Percentiles rank a stretch among this genome's conserved stretches.
Conservation (phyloP, 30 jellyfish, hydroid and myxozoan genomes). For the Aurelia sp. region DNA sequence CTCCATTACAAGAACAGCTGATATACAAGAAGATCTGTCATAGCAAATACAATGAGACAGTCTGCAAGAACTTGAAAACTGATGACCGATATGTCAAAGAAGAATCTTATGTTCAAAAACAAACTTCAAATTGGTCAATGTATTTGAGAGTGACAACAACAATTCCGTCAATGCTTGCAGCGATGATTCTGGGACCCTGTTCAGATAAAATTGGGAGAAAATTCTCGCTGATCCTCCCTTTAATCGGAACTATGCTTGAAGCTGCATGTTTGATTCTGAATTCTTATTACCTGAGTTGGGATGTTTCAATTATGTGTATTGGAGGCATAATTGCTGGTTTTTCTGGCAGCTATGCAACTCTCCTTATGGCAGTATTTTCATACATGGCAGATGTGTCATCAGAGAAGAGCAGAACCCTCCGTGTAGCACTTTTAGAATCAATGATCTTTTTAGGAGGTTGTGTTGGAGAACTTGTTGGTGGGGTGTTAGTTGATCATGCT, state of each 20-base stretch:
- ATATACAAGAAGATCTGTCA: constrained; percentile 77
- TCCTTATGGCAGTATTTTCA: constrained; percentile 79
- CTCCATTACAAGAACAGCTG: constrained; percentile 78
- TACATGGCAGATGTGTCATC: constrained; percentile 87
- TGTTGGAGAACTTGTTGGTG: constrained; percentile 78
- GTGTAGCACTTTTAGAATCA: constrained; percentile 79
- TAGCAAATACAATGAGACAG: constrained; percentile 61
- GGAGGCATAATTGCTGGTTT: constrained; percentile 76
- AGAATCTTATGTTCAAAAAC: constrained; percentile 66
- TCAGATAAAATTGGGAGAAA: constrained; percentile 97
- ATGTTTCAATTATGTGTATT: constrained; percentile 54
- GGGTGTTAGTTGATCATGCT: constrained; percentile 67
- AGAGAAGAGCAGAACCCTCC: constrained; percentile 70
- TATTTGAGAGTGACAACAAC: constrained; percentile 72
- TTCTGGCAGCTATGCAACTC: constrained; percentile 85
- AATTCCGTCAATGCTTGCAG: constrained; percentile 78
- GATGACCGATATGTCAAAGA: constrained; percentile 14
- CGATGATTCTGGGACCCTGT: constrained; percentile 75
- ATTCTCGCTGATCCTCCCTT: constrained; percentile 70
- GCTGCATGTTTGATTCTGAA: constrained; percentile 50
- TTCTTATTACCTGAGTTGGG: constrained; percentile 56
- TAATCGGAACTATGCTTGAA: constrained; percentile 68
- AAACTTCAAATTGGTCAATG: constrained; percentile 85
- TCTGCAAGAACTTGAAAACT: constrained; percentile 55
- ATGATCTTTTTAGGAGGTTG: constrained; percentile 80